Conservation (phyloP, 92 coral and sea anemone species). For the Pocillopora grandis region DNA sequence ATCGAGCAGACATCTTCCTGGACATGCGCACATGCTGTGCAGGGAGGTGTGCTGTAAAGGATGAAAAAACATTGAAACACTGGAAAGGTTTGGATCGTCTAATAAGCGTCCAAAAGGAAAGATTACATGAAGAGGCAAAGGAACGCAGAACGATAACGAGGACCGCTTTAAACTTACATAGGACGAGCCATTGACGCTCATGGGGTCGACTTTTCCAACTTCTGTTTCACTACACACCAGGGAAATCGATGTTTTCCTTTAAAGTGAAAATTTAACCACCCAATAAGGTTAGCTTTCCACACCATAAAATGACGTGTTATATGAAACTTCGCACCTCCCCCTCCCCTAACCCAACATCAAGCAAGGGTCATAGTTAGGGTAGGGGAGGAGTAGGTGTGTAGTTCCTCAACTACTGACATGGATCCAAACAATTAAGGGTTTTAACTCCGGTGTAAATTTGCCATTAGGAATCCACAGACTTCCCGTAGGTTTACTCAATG, state of each 20-base stretch:
- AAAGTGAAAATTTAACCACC: background rate
- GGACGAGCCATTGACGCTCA: constrained; percentile 17
- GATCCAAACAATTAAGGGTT: too few relatives aligned
- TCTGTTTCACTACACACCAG: constrained; percentile 32
- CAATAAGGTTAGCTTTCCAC: background rate
- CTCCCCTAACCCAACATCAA: too few relatives aligned
- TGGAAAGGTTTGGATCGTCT: background rate
- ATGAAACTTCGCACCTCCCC: too few relatives aligned
- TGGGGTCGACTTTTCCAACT: constrained; percentile 57
- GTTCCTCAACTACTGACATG: too few relatives aligned
- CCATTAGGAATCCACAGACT: too few relatives aligned
- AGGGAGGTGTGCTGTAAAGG: constrained; percentile 37
- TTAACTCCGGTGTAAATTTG: too few relatives aligned
- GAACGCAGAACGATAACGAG: too few relatives aligned
- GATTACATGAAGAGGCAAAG: background rate
- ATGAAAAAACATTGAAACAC: background rate
- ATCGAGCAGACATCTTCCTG: constrained; percentile 44
- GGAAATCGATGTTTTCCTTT: constrained; percentile 22
- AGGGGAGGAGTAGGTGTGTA: too few relatives aligned
- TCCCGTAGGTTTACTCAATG: too few relatives aligned
- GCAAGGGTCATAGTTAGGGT: too few relatives aligned
- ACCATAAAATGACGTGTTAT: too few relatives aligned
- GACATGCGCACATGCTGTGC: constrained; percentile 56
- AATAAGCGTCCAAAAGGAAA: background rate
- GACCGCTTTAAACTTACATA: constrained; percentile 20